Conservation (phyloP, 2,797 vertebrate genomes). For the Centroberyx gerrardi region DNA sequence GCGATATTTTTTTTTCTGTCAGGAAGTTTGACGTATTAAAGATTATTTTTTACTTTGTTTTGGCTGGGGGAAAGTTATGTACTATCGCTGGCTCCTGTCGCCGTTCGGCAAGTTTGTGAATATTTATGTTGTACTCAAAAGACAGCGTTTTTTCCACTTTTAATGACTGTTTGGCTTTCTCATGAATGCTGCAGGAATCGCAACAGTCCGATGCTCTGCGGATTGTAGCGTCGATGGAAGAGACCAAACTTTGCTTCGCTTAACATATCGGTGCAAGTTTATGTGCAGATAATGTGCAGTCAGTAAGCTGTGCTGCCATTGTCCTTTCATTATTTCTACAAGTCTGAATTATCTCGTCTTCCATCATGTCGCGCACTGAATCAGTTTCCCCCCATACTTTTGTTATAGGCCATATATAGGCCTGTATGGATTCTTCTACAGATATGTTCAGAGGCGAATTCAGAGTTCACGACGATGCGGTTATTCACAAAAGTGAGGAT, state of each 20-base stretch:
- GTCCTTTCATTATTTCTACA: background rate
- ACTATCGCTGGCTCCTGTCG: background rate
- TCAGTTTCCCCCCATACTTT: constrained; percentile 17
- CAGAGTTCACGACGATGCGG: background rate
- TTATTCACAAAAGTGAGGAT: background rate
- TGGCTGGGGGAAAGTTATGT: constrained; percentile 54
- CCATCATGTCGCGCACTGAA: constrained; percentile 16
- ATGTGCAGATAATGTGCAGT: background rate
- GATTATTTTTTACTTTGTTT: constrained; percentile 72
- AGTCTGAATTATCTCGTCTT: background rate
- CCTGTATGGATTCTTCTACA: background rate
- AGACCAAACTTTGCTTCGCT: background rate
- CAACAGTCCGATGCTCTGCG: constrained; percentile 21
- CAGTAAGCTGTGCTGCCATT: background rate
- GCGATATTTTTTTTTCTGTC: constrained; percentile 74
- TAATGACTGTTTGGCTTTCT: constrained; percentile 18
- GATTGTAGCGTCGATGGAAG: constrained; percentile 35
- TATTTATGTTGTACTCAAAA: constrained; percentile 4
- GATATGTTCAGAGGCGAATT: background rate
- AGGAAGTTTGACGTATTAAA: constrained; percentile 83
- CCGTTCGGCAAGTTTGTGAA: background rate
- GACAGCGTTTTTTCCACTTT: constrained; percentile 28
- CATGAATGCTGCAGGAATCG: constrained; percentile 12
- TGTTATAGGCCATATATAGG: constrained; percentile 12
- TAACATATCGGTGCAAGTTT: background rate